phyloP scores from a whole-genome alignment of 2,113 vertebrate genomes.

The Dolichotis patagonum region DNA sequence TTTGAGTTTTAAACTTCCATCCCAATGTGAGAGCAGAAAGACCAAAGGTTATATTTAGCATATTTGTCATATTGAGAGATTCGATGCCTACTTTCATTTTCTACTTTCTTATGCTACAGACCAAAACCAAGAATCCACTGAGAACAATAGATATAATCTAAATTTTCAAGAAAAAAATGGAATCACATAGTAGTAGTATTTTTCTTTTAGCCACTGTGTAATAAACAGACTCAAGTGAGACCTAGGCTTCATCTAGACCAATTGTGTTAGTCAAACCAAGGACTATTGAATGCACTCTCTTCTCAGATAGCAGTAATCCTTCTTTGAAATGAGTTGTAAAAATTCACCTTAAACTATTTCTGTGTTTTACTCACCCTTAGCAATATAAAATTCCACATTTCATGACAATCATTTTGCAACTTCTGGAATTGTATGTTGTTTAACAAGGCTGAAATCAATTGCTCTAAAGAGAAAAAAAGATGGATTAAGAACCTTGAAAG shows the following conservation, averaged over 20 bases:
- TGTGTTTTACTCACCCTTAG: not conserved
- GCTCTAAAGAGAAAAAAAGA: slow-evolving; percentile 42
- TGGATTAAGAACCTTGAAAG: not conserved
- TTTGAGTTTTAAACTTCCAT: not conserved
- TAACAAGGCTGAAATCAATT: slow-evolving; percentile 66
- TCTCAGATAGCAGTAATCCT: slow-evolving; percentile 6
- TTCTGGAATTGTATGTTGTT: not conserved
- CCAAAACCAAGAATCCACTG: not conserved
- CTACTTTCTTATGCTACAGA: not conserved
- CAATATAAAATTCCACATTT: not conserved
- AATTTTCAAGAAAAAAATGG: slow-evolving; percentile 3
- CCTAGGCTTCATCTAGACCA: slow-evolving; percentile 50
- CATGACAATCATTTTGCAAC: not conserved
- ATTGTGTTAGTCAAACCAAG: slow-evolving; percentile 35
- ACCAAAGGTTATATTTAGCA: not conserved
- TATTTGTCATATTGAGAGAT: not conserved
- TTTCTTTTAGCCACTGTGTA: slow-evolving; percentile 35
- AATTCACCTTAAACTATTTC: slow-evolving; percentile 52
- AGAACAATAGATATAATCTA: not conserved
- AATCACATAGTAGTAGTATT: slow-evolving; percentile 54
- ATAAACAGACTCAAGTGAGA: slow-evolving; percentile 57
- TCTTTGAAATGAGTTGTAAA: slow-evolving; percentile 25
- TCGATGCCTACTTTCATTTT: not conserved
- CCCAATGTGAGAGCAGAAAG: not conserved
- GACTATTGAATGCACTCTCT: slow-evolving; percentile 22